Evolutionary conservation across 2,888 invertebrate genomes (phyloP), one percentile per base, ranked within the genome.

Genomic region (Cantharis lateralis): DNA sequence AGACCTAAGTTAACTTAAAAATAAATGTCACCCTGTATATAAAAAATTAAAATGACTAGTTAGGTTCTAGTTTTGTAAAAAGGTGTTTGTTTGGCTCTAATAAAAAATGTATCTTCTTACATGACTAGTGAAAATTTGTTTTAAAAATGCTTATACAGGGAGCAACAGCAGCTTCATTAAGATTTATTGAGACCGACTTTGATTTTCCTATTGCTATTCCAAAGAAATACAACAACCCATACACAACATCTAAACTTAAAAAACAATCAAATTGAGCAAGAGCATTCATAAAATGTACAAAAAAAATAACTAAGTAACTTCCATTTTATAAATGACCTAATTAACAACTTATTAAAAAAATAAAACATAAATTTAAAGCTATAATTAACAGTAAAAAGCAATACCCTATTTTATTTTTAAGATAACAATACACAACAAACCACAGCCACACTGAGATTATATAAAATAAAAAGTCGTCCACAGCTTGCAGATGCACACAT

Each of bases 331-430:
- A 32, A 13, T 32, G n/a, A 32, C 32, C n/a, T 32, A 32, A 32
- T 32, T 32, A 32, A 32, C 32, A 32, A 32, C 32, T 32, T 32
- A 32, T 32, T 32, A 2, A 32, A 32, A 32, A 32, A 32, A 32
- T 32, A 32, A 28, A 32, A 32, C 32, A n/a, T 13, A 32, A 32
- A 68, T 68, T 68, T 68, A 76, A 76, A 71, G 66, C 64, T 48
- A 62, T 61, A 74, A 74, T 77, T 77, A 77, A 77, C 77, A 77
- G 71, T 77, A 74, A 70, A 63, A 75, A 71, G 71, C 69, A 72
- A 72, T 77, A 74, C 64, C 68, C 62, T 66, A 20, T 28, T 70
- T 75, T 72, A 74, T 70, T 64, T 62, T 74, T 75, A 77, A 72
- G 75, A 77, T 74, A 77, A 75, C 68, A 76, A 68, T 61, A 71